These are phyloP conservation scores for Macroglossus sobrinus DNA, from an alignment of 2,113 vertebrate species.

Conservation along the genomic window DNA sequence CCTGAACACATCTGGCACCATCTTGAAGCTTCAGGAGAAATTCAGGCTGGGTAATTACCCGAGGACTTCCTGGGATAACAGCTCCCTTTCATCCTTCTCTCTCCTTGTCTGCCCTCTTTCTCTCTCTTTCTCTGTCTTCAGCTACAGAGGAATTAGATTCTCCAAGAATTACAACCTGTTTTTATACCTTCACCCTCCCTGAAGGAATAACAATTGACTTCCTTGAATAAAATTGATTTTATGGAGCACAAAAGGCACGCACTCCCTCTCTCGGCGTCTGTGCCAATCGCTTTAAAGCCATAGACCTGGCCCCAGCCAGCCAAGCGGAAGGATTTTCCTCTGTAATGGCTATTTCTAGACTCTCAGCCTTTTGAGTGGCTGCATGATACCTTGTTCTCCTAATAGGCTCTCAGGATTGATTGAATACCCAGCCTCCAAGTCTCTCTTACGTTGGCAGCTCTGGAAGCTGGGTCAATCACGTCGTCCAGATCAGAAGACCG, in stretches of 20 bases:
- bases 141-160: slow-evolving; percentile 48
- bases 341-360: slow-evolving; percentile 51
- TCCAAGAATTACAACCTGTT: slow-evolving; percentile 60
- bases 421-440: slow-evolving; percentile 24
- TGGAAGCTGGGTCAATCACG: background rate
- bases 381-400: slow-evolving; percentile 46
- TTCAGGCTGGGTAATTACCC: slow-evolving; percentile 42
- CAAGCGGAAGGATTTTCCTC: slow-evolving; percentile 41
- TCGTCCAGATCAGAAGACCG: background rate
- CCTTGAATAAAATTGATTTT: slow-evolving; percentile 54
- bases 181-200: slow-evolving; percentile 56
- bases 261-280: slow-evolving; percentile 17
- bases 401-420: slow-evolving; percentile 52
- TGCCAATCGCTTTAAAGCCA: background rate
- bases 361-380: slow-evolving; percentile 26
- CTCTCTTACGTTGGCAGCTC: background rate
- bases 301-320: slow-evolving; percentile 39
- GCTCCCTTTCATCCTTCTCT: background rate
- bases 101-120: background rate
- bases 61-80: background rate
- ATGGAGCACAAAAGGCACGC: slow-evolving; percentile 51
- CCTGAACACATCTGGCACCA: slow-evolving; percentile 48
- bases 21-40: slow-evolving; percentile 38
- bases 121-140: background rate
- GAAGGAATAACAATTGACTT: slow-evolving; percentile 42